Conservation (phyloP, 1,140 invertebrate genomes). For the Megathymus violae region DNA sequence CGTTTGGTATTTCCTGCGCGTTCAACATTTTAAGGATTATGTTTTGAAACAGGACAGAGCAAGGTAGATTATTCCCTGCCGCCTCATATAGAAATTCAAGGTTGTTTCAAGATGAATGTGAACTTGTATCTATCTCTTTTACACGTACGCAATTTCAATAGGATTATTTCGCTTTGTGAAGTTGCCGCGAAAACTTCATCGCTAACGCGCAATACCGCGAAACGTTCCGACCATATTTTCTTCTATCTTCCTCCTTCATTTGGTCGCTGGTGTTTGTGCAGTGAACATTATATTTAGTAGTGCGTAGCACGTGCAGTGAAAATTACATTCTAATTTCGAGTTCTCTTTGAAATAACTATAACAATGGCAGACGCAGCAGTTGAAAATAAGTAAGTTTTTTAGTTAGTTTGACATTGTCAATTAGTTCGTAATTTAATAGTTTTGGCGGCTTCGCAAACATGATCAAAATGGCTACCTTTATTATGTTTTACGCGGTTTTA, state of each 20-base stretch:
- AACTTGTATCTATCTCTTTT: constrained; percentile 56
- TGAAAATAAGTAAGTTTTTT: constrained; percentile 80
- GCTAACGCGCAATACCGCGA: constrained; percentile 57
- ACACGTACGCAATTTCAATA: constrained; percentile 25
- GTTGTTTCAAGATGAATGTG: constrained; percentile 58
- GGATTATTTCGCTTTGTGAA: constrained; percentile 54
- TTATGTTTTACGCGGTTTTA: constrained; percentile 47
- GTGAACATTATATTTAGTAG: constrained; percentile 75
- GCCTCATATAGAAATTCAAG: constrained; percentile 64
- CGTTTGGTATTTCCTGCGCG: constrained; percentile 42
- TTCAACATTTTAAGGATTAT: constrained; percentile 64
- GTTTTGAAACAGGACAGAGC: constrained; percentile 71
- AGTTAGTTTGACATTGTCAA: constrained; percentile 24
- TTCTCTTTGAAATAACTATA: constrained; percentile 52
- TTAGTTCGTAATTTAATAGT: constrained; percentile 33
- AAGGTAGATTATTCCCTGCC: constrained; percentile 64
- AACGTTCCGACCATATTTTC: constrained; percentile 65
- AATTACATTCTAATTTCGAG: constrained; percentile 55
- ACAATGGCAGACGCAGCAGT: constrained; percentile 82
- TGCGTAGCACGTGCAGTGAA: constrained; percentile 72
- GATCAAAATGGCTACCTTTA: constrained; percentile 83
- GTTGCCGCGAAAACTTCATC: constrained; percentile 64
- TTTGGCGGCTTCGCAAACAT: constrained; percentile 77
- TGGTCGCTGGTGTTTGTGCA: constrained; percentile 78
- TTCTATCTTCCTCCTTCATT: constrained; percentile 78